phyloP scores from a whole-genome alignment of 64 coral and sea anemone genomes.

The Dendrophyllia cribrosa region DNA sequence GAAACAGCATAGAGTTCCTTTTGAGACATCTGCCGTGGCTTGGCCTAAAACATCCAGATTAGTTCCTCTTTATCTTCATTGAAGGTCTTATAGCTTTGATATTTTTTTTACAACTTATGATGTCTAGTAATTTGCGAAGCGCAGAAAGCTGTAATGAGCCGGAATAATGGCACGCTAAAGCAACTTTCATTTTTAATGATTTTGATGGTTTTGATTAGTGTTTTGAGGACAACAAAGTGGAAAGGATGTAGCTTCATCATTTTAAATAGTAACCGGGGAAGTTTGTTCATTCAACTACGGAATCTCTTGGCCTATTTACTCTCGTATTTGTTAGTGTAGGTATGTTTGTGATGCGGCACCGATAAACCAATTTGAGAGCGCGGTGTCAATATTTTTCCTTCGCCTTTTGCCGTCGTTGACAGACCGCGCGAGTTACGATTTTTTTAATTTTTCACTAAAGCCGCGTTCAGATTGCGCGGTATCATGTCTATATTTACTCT shows the following conservation, averaged over 20 bases:
- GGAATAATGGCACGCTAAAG: slow-evolving; percentile 63
- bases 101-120: slow-evolving; percentile 50
- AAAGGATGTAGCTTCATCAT: slow-evolving; percentile 80
- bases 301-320: slow-evolving; percentile 65
- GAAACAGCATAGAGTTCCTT: slow-evolving; percentile 57
- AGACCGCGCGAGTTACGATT: slow-evolving; percentile 21
- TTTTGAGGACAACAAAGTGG: slow-evolving; percentile 80
- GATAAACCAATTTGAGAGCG: slow-evolving; percentile 50
- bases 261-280: slow-evolving; percentile 61
- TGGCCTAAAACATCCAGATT: slow-evolving; percentile 68
- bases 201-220: slow-evolving; percentile 84
- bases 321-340: slow-evolving; percentile 70
- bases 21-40: slow-evolving; percentile 69
- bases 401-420: slow-evolving; percentile 57
- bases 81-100: slow-evolving; percentile 51
- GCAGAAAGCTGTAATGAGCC: slow-evolving; percentile 19
- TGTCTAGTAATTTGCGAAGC: slow-evolving; percentile 48
- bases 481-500: slow-evolving; percentile 37
- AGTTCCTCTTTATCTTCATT: slow-evolving; percentile 81
- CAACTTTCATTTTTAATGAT: slow-evolving; percentile 69
- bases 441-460: slow-evolving; percentile 43
- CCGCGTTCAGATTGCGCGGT: background rate
- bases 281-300: slow-evolving; percentile 65
- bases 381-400: slow-evolving; percentile 63
- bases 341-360: slow-evolving; percentile 59